Percentiles rank a stretch among this genome's conserved stretches.
phyloP scores from a whole-genome alignment of 1,140 invertebrate genomes.

The Phymorhynchus buccinoides region DNA sequence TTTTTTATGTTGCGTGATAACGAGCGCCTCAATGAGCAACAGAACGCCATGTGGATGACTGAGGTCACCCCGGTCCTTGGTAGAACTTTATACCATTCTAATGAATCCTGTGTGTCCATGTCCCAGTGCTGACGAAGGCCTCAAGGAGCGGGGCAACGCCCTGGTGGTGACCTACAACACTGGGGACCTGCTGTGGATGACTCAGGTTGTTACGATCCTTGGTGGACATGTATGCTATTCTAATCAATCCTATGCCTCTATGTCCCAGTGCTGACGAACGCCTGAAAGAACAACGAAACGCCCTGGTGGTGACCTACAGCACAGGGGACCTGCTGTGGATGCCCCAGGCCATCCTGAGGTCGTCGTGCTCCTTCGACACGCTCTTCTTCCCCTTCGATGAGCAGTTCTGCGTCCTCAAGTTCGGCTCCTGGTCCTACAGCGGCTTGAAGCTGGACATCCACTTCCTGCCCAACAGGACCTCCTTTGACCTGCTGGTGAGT shows the following conservation, averaged over 20 bases:
- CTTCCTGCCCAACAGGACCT: constrained; percentile 57
- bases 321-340: constrained; percentile 97
- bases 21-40: too few species aligned
- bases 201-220: too few species aligned
- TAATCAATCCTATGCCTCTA: background rate
- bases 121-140: too few species aligned
- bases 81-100: too few species aligned
- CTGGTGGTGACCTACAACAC: too few species aligned
- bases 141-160: too few species aligned
- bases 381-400: constrained; percentile 72
- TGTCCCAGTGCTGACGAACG: constrained; percentile 70
- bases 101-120: too few species aligned
- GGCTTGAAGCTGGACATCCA: constrained; percentile 70
- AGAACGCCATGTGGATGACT: too few species aligned
- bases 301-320: constrained; percentile 75
- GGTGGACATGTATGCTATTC: too few species aligned
- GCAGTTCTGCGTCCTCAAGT: constrained; percentile 71
- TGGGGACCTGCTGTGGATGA: too few species aligned
- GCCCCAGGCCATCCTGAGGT: constrained; percentile 98
- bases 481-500: constrained; percentile 21
- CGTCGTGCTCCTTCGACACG: constrained; percentile 86
- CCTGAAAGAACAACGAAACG: constrained; percentile 69
- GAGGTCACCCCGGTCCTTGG: too few species aligned
- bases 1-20: too few species aligned
- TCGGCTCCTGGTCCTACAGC: constrained; percentile 73